Evolutionary conservation across 2,797 vertebrate genomes (phyloP), one percentile per base, ranked within the genome.

Genomic region (Tiaroga cobitis): DNA sequence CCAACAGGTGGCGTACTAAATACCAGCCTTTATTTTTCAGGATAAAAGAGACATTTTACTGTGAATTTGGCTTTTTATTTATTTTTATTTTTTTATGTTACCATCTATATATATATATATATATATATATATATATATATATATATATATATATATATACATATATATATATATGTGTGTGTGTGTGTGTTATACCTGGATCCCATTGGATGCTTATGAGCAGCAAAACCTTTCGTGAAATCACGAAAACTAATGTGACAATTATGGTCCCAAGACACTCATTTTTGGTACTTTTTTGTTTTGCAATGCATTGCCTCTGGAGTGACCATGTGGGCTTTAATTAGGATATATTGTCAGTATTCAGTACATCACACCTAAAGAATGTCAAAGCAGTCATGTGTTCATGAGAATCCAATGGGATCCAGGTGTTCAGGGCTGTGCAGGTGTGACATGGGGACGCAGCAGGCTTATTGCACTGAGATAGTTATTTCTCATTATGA

Each of bases 1-100:
- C 67, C 88, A 84, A 87, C 85, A 89, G 85, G 87, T 83, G 84
- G 69, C 49, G 54, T 76, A 80, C 81, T 80, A 80, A 67, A 89
- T 80, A 61, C 59, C 29, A 67, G 75, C 61, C 69, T 32, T 46
- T 78, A 32, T 61, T 72, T 32, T 29, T 63, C 34, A 75, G 84
- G 41, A 85, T 76, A 51, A 81, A 82, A 82, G 59, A 74, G 26
- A 76, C 77, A 70, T 77, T 85, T 82, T 7, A 49, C 59, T 43
- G 26, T 3, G 21, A 74, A 37, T 63, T 29, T 11, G 68, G n/a
- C 54, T n/a, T 61, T 74, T 34, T 29, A 29, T 29, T 29, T 2
- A 29, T 29, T 29, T 29, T 29, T n/a, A n/a, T n/a, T n/a, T n/a
- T n/a, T n/a, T n/a, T n/a, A n/a, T n/a, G n/a, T 29, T 29, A 29